Evolutionary conservation across 2,888 invertebrate genomes (phyloP).

Genomic region (Apodemia duryi): DNA sequence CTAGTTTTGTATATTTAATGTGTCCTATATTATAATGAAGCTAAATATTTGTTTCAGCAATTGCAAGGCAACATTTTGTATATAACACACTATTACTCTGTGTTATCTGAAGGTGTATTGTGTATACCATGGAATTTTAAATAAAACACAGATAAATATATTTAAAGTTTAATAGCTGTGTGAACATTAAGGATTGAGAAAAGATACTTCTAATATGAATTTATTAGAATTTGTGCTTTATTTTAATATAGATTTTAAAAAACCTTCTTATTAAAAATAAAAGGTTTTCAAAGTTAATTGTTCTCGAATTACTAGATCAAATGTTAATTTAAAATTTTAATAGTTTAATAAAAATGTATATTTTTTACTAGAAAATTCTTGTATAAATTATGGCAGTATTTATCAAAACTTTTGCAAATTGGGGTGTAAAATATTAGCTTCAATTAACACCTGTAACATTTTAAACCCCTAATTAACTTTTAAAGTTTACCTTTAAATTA

Average conservation of each 20-base stretch:
- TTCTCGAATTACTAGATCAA: constrained; percentile 11
- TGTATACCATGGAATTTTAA: constrained; percentile 97
- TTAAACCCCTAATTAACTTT: neutral
- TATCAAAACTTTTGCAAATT: neutral
- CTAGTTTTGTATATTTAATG: constrained; percentile 14
- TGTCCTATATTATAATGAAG: constrained; percentile 1
- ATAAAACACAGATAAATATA: constrained; percentile 37
- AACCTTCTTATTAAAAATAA: neutral
- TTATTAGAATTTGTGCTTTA: constrained; percentile 20
- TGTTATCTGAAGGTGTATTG: constrained; percentile 92
- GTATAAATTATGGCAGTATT: constrained; percentile 6
- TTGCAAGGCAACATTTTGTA: constrained; percentile 86
- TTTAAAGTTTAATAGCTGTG: constrained; percentile 9
- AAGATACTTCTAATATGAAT: neutral
- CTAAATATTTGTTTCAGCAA: constrained; percentile 52
- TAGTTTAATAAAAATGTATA: constrained; percentile 7
- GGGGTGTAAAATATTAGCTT: neutral
- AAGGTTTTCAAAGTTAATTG: neutral
- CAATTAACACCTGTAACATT: neutral
- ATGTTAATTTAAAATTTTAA: constrained; percentile 10
- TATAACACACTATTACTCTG: constrained; percentile 94
- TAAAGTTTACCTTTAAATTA: neutral
- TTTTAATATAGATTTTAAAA: neutral
- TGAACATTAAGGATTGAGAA: neutral
- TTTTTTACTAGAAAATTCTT: neutral